phyloP scores from a whole-genome alignment of 1,140 invertebrate species.

The Eciton burchellii region DNA sequence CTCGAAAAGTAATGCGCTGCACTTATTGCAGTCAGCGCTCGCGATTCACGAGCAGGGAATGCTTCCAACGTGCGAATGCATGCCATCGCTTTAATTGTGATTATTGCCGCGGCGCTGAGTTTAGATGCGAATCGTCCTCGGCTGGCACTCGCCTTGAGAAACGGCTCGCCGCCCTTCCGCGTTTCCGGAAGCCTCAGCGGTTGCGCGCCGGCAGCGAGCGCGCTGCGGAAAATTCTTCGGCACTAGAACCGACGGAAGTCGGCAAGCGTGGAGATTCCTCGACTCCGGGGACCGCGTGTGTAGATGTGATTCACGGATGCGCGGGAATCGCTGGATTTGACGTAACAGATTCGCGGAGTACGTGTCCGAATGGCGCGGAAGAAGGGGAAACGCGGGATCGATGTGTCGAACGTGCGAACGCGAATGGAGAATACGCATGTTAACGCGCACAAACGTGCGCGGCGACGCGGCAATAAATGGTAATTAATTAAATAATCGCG shows the following conservation, averaged over 20 bases:
- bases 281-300: no score
- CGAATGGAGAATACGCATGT: neutral
- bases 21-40: constrained; percentile 35
- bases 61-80: constrained; percentile 3
- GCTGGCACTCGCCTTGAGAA: neutral
- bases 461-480: neutral
- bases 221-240: neutral
- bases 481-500: constrained; percentile 45
- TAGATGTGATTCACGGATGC: no score
- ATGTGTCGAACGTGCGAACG: neutral
- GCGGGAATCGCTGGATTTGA: no score
- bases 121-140: constrained; percentile 3
- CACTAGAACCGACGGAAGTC: neutral
- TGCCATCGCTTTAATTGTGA: constrained; percentile 26
- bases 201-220: neutral
- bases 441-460: neutral
- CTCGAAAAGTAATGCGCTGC: constrained; percentile 38
- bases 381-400: neutral
- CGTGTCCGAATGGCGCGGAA: neutral
- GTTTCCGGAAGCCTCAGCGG: neutral
- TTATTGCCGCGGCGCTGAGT: neutral
- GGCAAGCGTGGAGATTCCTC: no score
- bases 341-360: neutral
- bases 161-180: neutral
- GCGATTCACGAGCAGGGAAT: neutral